phyloP scores from a whole-genome alignment of 2,797 vertebrate species.

The Coregonus suidteri region DNA sequence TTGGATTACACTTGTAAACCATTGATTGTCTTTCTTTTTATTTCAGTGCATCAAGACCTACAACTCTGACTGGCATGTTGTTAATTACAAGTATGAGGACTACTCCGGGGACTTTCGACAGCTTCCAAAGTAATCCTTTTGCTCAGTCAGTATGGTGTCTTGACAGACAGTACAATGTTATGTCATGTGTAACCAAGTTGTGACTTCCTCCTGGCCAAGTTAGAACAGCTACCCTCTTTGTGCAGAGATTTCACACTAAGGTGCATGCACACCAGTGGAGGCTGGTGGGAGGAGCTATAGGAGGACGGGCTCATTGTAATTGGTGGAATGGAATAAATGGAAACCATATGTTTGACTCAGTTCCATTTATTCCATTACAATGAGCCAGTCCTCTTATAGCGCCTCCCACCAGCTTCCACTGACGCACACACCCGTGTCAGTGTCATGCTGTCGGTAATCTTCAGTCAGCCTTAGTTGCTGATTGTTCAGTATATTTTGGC shows the following conservation, averaged over 20 bases:
- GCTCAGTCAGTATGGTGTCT: constrained; percentile 10
- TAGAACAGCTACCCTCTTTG: constrained; percentile 25
- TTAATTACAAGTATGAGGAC: constrained; percentile 96
- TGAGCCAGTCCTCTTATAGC: too few species aligned
- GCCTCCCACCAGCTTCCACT: too few species aligned
- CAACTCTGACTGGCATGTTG: constrained; percentile 95
- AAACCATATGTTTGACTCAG: too few species aligned
- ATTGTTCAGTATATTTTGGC: constrained; percentile 24
- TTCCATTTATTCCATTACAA: too few species aligned
- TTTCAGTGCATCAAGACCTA: constrained; percentile 97
- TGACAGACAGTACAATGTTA: constrained; percentile 10
- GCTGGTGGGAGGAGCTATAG: too few species aligned
- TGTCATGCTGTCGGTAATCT: constrained; percentile 2
- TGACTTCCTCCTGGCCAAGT: constrained; percentile 36
- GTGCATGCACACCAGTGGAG: too few species aligned
- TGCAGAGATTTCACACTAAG: constrained; percentile 24
- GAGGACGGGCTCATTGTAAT: too few species aligned
- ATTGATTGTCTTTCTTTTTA: constrained; percentile 34
- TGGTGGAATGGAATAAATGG: too few species aligned
- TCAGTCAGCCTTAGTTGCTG: constrained; percentile 30
- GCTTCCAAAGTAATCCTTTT: constrained; percentile 87
- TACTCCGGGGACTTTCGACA: constrained; percentile 97
- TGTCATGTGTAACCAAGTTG: constrained; percentile 1
- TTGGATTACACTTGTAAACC: neutral
- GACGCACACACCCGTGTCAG: neutral